A percentile compares a stretch with the other conserved stretches of the same genome.
Conservation (phyloP, 1,140 invertebrate species). For the Phymastichus coffea region DNA sequence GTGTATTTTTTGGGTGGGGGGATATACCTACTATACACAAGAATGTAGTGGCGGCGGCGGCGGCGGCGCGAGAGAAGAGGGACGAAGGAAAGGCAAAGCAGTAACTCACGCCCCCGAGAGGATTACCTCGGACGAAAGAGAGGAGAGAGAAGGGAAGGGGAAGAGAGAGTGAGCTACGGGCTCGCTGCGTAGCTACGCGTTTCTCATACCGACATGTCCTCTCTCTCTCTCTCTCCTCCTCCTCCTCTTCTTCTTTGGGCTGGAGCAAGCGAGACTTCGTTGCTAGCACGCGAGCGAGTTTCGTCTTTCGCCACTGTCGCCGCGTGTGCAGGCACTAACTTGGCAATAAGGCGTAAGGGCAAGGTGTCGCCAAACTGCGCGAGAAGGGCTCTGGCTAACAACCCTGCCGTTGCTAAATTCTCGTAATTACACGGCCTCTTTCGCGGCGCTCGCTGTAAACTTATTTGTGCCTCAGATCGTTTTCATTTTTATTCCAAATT, state of each 20-base stretch:
- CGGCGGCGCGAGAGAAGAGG: conserved; percentile 16
- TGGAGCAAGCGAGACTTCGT: conserved; percentile 41
- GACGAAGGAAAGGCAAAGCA: conserved; percentile 43
- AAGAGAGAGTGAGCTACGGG: conserved; percentile 55
- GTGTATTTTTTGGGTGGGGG: not conserved
- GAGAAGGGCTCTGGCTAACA: not conserved
- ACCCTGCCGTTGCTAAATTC: conserved; percentile 35
- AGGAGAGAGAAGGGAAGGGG: conserved; percentile 37
- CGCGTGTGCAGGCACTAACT: not conserved
- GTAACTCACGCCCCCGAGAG: conserved; percentile 60
- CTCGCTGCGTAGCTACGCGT: conserved; percentile 58
- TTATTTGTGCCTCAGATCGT: too few relatives aligned
- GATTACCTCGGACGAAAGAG: conserved; percentile 49
- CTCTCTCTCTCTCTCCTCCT: conserved; percentile 29
- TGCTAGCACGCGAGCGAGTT: conserved; percentile 41
- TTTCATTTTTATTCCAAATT: too few relatives aligned
- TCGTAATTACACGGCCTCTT: conserved; percentile 40
- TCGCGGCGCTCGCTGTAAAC: too few relatives aligned
- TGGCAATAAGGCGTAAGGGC: not conserved
- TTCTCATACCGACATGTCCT: conserved; percentile 54
- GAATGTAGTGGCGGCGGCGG: conserved; percentile 14
- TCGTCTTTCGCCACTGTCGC: conserved; percentile 18
- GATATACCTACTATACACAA: too few relatives aligned
- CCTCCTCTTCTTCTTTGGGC: conserved; percentile 12
- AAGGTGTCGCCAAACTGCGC: not conserved